Evolutionary conservation across 1,140 invertebrate genomes (phyloP), one percentile per base, ranked within the genome.

Genomic region (Drosophila dunni): DNA sequence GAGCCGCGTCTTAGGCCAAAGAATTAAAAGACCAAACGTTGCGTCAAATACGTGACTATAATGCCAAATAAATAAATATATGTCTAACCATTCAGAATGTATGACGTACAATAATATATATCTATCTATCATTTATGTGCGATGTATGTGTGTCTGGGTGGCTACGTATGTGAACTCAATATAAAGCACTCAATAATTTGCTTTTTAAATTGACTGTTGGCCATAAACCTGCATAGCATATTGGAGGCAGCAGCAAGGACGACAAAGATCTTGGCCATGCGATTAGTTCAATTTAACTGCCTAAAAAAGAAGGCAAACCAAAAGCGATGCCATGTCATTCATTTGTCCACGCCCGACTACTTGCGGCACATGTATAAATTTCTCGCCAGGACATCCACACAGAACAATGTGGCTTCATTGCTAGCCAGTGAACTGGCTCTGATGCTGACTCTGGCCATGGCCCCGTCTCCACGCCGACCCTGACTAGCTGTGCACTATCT

Each of bases 11-110:
- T 75, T 75, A 80, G 78, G 71, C 56, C 71, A 81, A 45, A 81
- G 85, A 89, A 89, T 89, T 89, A 89, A 89, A 89, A 85, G 84
- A 68, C 75, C 70, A 81, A 89, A 85, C 75, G 78, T 81, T 89
- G 84, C 84, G 85, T 89, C 84, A 90, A 89, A 85, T 90, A 89
- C 84, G 84, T 89, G 84, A 89, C 85, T 67, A 63, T 77, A 78
- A 89, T 89, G 84, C 80, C 69, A 88, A 86, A 54, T 46, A 66
- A 67, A 51, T 44, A 53, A 62, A 58, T 42, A 58, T 42, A 48
- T 48, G 54, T 50, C 72, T 40, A 63, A 17, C n/a, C 20, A 51
- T 29, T 36, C 56, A 15, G 29, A 29, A n/a, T 29, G 38, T 42
- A 42, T 71, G 38, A 51, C 51, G 48, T 33, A 11, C 36, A 34